These are phyloP conservation scores for Eristalis pertinax DNA, from an alignment of 2,888 invertebrate species.

Conservation along the genomic window DNA sequence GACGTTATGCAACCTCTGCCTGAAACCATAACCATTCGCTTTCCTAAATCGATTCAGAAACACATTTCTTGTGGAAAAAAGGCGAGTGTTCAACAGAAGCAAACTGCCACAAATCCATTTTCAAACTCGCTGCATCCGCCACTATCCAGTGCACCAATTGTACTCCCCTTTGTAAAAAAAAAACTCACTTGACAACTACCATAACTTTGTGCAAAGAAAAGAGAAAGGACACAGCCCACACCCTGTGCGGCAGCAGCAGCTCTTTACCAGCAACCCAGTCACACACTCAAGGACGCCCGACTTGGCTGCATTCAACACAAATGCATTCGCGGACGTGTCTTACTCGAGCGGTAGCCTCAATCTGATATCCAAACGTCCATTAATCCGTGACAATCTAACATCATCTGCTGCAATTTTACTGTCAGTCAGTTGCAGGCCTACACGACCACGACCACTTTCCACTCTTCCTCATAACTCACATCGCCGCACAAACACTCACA, in stretches of 20 bases:
- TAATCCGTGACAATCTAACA: constrained; percentile 23
- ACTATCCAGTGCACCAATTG: background rate
- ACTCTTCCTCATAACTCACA: constrained; percentile 52
- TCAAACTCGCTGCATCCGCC: no score
- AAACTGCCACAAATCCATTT: no score
- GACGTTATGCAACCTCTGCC: no score
- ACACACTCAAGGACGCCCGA: constrained; percentile 11
- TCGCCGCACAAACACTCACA: background rate
- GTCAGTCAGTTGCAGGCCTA: constrained; percentile 4
- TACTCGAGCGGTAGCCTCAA: background rate
- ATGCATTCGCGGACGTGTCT: constrained; percentile 5
- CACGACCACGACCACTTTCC: constrained; percentile 37
- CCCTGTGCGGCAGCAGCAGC: background rate
- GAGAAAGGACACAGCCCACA: constrained; percentile 28
- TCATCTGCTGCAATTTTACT: constrained; percentile 10
- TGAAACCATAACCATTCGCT: no score
- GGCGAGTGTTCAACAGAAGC: no score
- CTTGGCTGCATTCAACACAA: background rate
- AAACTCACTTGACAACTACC: background rate
- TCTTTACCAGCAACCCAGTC: background rate
- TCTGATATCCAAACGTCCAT: constrained; percentile 18
- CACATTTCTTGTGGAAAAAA: no score
- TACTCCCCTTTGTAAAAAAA: background rate
- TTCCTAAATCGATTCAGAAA: no score
- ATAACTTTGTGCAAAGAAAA: background rate